Evolutionary conservation across 1,140 invertebrate species (phyloP), one percentile per base, ranked within the genome.

Genomic region (Drosophila mayri): DNA sequence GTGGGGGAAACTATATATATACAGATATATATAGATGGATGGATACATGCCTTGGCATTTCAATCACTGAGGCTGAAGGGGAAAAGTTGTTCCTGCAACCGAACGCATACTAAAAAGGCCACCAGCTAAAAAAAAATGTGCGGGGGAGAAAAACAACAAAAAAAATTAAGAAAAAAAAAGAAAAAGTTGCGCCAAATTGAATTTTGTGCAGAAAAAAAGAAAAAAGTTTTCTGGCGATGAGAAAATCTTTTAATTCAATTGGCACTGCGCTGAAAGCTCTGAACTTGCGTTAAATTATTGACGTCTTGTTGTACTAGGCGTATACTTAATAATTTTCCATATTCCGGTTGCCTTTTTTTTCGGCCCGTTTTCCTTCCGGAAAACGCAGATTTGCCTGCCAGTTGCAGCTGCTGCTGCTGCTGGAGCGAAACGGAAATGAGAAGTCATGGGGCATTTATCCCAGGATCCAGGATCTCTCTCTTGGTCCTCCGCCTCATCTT

Each of bases 121-220:
- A 38, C 41, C 76, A 76, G 72, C 46, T 76, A 72, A 22, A 72
- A 80, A 72, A 76, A 84, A 47, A 22, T 25, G 22, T 47, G 22
- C 5, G 14, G 44, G 62, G 40, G 60, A n/a, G 59, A 38, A 59
- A 50, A 66, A 35, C 49, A 32, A 14, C 49, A 22, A 30, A 41
- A 32, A 44, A 49, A 49, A 10, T 41, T 11, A 3, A 22, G 22
- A 0, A 22, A 32, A 73, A 65, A 47, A 55, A 71, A 50, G 59
- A 50, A 49, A 79, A 86, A 87, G 83, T 87, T 87, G 67, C 61
- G 66, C 59, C 71, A 87, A 87, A 87, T 87, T 88, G 76, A 87
- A 87, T 87, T 87, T 44, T 77, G 79, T 79, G 67, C 64, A 65
- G 65, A 38, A 55, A 47, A 25, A 75, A 67, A 80, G 78, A 8